These are phyloP conservation scores for Holothuria scabra DNA, from an alignment of 53 echinoderm and acorn worm genomes.

Conservation along the genomic window DNA sequence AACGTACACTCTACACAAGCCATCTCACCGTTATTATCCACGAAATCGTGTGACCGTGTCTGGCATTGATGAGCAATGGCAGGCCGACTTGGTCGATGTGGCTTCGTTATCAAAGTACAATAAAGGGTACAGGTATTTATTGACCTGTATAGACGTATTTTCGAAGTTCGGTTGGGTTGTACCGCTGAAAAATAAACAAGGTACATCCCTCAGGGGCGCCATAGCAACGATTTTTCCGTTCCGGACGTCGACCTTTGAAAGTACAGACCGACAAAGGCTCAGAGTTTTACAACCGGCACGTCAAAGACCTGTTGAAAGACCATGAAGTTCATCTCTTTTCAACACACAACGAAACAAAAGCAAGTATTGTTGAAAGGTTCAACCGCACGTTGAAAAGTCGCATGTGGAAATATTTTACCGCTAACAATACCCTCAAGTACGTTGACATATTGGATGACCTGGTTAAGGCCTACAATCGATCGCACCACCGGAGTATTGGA, in stretches of 20 bases:
- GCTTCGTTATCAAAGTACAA: slow-evolving; percentile 46
- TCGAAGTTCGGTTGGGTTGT: slow-evolving; percentile 46
- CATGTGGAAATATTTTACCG: too few species aligned
- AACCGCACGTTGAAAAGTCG: too few species aligned
- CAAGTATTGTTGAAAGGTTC: too few species aligned
- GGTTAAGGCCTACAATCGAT: slow-evolving; percentile 24
- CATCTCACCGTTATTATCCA: slow-evolving; percentile 28
- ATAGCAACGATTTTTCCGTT: too few species aligned
- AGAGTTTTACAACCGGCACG: slow-evolving; percentile 57
- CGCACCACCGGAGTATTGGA: too few species aligned
- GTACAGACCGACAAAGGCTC: slow-evolving; percentile 58
- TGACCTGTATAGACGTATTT: slow-evolving; percentile 63
- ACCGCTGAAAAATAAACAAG: slow-evolving; percentile 47
- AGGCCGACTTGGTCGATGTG: too few species aligned
- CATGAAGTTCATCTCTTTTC: too few species aligned
- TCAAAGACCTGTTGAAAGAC: slow-evolving; percentile 55
- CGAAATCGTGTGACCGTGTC: slow-evolving; percentile 60
- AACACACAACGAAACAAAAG: too few species aligned
- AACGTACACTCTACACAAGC: slow-evolving; percentile 52
- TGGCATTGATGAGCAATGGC: slow-evolving; percentile 46
- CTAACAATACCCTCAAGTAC: too few species aligned
- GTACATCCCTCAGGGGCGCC: background rate
- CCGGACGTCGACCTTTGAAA: too few species aligned
- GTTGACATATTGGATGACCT: slow-evolving; percentile 47
- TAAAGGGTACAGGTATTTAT: slow-evolving; percentile 47